Base-by-base conservation (phyloP, 2,888 invertebrate species). In the Isotomurus palustris region DNA sequence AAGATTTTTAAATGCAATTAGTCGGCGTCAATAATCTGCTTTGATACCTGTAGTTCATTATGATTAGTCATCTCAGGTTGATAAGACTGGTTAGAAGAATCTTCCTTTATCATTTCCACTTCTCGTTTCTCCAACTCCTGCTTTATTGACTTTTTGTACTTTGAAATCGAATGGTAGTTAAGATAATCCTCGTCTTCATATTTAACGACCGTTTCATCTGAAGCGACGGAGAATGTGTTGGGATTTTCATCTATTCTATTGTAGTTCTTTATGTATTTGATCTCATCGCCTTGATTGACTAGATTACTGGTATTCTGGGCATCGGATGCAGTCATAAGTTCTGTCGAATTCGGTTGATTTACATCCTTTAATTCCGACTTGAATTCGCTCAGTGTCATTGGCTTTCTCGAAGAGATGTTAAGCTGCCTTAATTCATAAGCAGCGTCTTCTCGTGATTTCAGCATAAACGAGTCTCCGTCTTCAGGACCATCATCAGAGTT, bases 321-420 rank as follows among this genome's bases (percentile, higher is more conserved):
- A 5, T 56, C 22, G 14, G 48, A n/a, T 29, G 10, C 28, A 36
- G 44, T 35, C 41, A 29, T 32, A 12, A 5, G 12, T 12, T 28
- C 2, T 6, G 28, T 17, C 2, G 43, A 24, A 3, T 25, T 21
- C 21, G 19, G 50, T 8, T 40, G 57, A 40, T 57, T 51, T 51
- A 51, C n/a, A n/a, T n/a, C n/a, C n/a, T n/a, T n/a, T n/a, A n/a
- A n/a, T n/a, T n/a, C n/a, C n/a, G 45, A 10, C 51, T 66, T 62
- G 51, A 68, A 63, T 44, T 66, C 59, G 0, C 24, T n/a, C 41
- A 68, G 60, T 1, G 64, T 68, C 56, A 68, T 58, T 14, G 17
- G 5, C 21, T 58, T 48, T 1, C 21, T 22, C 0, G 14, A 32
- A 2, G 53, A 4, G 32, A 68, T 57, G 17, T 54, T 49, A 3